Percentiles rank a stretch among this genome's conserved stretches.
phyloP scores from a whole-genome alignment of 2,888 invertebrate genomes.

The Andricus curvator region DNA sequence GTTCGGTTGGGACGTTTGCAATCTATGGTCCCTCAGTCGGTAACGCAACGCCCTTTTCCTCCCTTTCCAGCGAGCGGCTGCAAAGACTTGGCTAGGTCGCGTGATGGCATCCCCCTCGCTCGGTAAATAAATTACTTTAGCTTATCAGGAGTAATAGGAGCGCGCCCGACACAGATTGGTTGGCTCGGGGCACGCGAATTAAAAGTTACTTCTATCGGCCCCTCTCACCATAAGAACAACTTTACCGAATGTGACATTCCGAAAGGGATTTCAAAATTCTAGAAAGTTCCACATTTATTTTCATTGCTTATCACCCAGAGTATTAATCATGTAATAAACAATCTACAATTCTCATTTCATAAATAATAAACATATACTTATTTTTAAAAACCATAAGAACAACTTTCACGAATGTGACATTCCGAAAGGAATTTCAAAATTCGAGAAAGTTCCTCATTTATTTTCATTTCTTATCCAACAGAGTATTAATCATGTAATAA shows the following conservation, averaged over 20 bases:
- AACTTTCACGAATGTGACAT: too few species aligned
- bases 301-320: not conserved
- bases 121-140: conserved; percentile 77
- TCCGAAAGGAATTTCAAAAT: too few species aligned
- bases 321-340: not conserved
- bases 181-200: conserved; percentile 77
- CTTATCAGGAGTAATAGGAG: conserved; percentile 77
- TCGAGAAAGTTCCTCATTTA: too few species aligned
- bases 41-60: conserved; percentile 38
- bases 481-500: too few species aligned
- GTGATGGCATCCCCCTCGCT: conserved; percentile 75
- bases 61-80: conserved; percentile 50
- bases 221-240: conserved; percentile 12
- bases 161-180: conserved; percentile 77
- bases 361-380: too few species aligned
- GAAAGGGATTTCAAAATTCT: not conserved
- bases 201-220: conserved; percentile 70
- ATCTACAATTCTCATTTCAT: not conserved
- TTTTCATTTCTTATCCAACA: too few species aligned
- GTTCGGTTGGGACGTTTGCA: conserved; percentile 16
- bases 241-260: conserved; percentile 1
- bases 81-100: conserved; percentile 66
- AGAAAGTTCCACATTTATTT: not conserved
- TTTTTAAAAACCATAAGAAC: too few species aligned
- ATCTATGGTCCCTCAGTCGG: conserved; percentile 35